phyloP scores from a whole-genome alignment of 2,797 vertebrate genomes.

The Leptoclinus maculatus region DNA sequence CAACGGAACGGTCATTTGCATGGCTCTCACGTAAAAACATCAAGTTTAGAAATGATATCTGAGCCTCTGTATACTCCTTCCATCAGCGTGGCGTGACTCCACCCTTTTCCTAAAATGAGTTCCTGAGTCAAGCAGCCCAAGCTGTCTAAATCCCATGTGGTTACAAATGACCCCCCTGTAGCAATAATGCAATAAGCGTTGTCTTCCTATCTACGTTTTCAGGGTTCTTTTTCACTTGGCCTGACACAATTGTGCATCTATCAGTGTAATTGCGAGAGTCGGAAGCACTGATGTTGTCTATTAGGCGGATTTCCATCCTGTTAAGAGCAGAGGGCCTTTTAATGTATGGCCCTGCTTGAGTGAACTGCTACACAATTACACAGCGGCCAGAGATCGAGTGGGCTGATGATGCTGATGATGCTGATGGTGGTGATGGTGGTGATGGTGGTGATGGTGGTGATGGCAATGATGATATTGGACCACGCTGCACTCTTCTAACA shows the following conservation, averaged over 20 bases:
- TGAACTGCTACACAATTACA: slow-evolving; percentile 78
- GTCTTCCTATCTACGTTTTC: slow-evolving; percentile 80
- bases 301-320: slow-evolving; percentile 85
- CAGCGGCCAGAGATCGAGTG: slow-evolving; percentile 70
- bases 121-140: slow-evolving; percentile 62
- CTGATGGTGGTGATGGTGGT: slow-evolving; percentile 54
- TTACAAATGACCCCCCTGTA: slow-evolving; percentile 81
- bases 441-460: slow-evolving; percentile 48
- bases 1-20: background rate
- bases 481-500: slow-evolving; percentile 65
- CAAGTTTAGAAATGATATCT: background rate
- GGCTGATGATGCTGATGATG: slow-evolving; percentile 68
- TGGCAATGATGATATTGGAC: slow-evolving; percentile 65
- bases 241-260: slow-evolving; percentile 85
- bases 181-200: slow-evolving; percentile 83
- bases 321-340: slow-evolving; percentile 84
- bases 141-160: slow-evolving; percentile 62
- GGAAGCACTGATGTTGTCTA: slow-evolving; percentile 87
- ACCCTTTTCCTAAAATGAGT: slow-evolving; percentile 55
- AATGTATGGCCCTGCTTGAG: slow-evolving; percentile 80
- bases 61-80: background rate
- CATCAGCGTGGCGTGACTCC: slow-evolving; percentile 6
- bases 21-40: background rate
- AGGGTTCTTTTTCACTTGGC: slow-evolving; percentile 79
- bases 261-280: slow-evolving; percentile 86